Percentiles rank a stretch among this genome's conserved stretches.
phyloP scores from a whole-genome alignment of 2,797 vertebrate genomes.

The Amblyraja radiata region DNA sequence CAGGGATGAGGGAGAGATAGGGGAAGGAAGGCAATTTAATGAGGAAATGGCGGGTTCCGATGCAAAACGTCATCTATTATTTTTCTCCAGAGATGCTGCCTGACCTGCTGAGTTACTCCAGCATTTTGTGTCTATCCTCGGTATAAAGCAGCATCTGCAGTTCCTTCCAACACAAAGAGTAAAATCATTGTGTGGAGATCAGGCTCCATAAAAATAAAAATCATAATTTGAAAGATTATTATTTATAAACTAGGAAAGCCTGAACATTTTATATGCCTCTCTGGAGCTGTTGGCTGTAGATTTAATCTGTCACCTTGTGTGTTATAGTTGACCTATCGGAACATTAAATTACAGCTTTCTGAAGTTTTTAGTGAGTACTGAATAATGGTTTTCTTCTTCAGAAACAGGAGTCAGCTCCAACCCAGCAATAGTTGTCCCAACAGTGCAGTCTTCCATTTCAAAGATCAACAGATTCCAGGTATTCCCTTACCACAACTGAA shows the following conservation, averaged over 20 bases:
- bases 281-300: background rate
- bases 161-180: background rate
- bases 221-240: background rate
- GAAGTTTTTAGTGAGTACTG: background rate
- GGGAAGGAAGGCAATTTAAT: background rate
- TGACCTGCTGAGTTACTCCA: too few species aligned
- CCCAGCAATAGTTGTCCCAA: background rate
- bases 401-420: background rate
- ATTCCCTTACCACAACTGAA: background rate
- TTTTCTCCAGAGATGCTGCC: too few species aligned
- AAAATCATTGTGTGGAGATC: background rate
- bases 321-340: conserved; percentile 18
- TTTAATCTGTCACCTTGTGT: background rate
- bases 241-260: background rate
- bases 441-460: background rate
- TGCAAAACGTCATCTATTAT: too few species aligned
- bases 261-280: background rate
- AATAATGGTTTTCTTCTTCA: conserved; percentile 4
- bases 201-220: background rate
- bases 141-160: too few species aligned
- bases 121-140: too few species aligned
- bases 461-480: background rate
- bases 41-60: too few species aligned
- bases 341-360: conserved; percentile 6
- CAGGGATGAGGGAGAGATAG: background rate